These are phyloP conservation scores for Bacillus rossius DNA, from an alignment of 1,140 invertebrate genomes.

Conservation along the genomic window DNA sequence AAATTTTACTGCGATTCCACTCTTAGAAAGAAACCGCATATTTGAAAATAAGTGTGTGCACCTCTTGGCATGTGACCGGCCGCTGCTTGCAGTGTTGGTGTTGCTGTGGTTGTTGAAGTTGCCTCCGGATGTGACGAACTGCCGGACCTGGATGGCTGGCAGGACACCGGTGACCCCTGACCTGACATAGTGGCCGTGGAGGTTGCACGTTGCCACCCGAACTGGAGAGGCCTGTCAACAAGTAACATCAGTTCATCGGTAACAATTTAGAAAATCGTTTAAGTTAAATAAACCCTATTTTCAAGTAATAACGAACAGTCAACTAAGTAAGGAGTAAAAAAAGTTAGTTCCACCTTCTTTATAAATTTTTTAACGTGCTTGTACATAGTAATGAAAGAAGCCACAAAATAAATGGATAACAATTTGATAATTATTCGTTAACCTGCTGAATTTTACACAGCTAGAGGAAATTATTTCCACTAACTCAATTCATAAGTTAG, in stretches of 20 bases:
- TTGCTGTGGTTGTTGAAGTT: constrained; percentile 43
- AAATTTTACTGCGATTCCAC: too few relatives aligned
- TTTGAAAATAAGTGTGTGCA: background rate
- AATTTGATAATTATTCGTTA: too few relatives aligned
- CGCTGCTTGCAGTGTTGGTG: constrained; percentile 53
- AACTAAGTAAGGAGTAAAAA: background rate
- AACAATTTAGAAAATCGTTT: background rate
- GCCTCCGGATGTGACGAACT: constrained; percentile 56
- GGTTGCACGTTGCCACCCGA: constrained; percentile 85
- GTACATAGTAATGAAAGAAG: too few relatives aligned
- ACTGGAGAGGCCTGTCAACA: constrained; percentile 68
- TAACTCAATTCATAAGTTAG: too few relatives aligned
- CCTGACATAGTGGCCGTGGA: constrained; percentile 86
- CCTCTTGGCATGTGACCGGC: constrained; percentile 37
- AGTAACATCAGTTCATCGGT: background rate
- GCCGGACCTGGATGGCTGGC: constrained; percentile 67
- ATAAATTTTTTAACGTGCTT: too few relatives aligned
- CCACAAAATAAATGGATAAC: too few relatives aligned
- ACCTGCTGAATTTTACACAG: too few relatives aligned
- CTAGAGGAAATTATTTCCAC: too few relatives aligned
- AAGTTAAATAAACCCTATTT: constrained; percentile 1
- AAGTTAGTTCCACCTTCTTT: too few relatives aligned
- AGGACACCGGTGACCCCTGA: constrained; percentile 85
- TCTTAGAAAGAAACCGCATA: background rate
- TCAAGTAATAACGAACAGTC: constrained; percentile 4